These are phyloP conservation scores for Sus cebifrons DNA, from an alignment of 2,797 vertebrate species.

Conservation along the genomic window DNA sequence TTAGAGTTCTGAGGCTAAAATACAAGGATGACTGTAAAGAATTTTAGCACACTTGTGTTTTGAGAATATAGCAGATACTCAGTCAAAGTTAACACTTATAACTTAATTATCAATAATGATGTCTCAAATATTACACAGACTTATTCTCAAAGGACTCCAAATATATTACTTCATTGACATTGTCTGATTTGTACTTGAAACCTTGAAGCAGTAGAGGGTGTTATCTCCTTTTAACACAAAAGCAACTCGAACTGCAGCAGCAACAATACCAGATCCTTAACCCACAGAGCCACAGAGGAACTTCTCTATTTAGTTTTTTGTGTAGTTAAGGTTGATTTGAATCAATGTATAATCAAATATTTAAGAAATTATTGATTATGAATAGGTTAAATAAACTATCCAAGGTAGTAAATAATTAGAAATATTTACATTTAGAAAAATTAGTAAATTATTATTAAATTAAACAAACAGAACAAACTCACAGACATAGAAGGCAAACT, in stretches of 20 bases:
- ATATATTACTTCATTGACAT: neutral
- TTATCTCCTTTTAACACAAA: neutral
- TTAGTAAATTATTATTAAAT: neutral
- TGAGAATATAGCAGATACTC: neutral
- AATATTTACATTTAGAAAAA: constrained; percentile 4
- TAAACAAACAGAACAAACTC: neutral
- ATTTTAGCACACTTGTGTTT: neutral
- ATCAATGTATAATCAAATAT: neutral
- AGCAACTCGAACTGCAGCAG: no score
- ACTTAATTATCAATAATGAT: neutral
- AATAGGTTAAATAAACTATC: constrained; percentile 15
- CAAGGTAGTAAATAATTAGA: neutral
- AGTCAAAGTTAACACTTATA: constrained; percentile 39
- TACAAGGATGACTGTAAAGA: neutral
- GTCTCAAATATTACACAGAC: neutral
- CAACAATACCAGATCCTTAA: no score
- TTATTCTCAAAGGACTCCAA: constrained; percentile 11
- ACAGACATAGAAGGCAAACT: neutral
- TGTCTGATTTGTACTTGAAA: constrained; percentile 27
- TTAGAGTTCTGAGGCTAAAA: constrained; percentile 60
- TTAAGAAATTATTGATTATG: neutral
- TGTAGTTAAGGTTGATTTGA: neutral
- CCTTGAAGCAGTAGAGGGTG: neutral
- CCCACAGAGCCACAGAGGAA: no score
- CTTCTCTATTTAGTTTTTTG: neutral